These are phyloP conservation scores for Poeciliopsis prolifica DNA, from an alignment of 2,113 vertebrate genomes.

Conservation along the genomic window DNA sequence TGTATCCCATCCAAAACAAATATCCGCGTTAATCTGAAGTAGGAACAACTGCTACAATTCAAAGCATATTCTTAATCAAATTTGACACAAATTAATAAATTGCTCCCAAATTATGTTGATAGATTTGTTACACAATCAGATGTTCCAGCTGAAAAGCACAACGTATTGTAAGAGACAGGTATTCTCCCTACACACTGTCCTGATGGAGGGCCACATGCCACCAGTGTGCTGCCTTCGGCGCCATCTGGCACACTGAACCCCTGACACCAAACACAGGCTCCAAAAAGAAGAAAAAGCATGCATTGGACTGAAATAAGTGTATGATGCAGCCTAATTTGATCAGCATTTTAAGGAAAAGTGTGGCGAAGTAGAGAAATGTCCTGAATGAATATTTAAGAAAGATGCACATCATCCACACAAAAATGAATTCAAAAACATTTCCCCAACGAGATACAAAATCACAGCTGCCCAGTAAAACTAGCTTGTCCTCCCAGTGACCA, in stretches of 20 bases:
- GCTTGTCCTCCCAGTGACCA: not conserved
- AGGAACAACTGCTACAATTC: not conserved
- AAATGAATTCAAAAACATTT: not conserved
- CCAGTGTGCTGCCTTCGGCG: constrained; percentile 60
- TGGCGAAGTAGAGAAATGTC: not conserved
- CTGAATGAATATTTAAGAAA: not conserved
- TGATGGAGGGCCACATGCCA: constrained; percentile 45
- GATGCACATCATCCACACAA: not conserved
- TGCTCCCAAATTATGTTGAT: constrained; percentile 27
- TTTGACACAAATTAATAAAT: not conserved
- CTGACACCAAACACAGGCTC: constrained; percentile 41
- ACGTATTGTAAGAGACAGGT: constrained; percentile 62
- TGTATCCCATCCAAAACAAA: too few species aligned
- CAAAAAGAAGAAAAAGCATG: not conserved
- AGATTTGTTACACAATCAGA: constrained; percentile 52
- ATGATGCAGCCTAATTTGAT: not conserved
- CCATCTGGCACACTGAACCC: constrained; percentile 74
- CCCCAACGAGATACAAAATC: not conserved
- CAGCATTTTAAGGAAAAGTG: not conserved
- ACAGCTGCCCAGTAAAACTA: not conserved
- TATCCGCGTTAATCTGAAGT: too few species aligned
- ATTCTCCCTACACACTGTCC: constrained; percentile 4
- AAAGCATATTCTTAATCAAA: not conserved
- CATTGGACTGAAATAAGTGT: not conserved
- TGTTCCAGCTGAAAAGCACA: constrained; percentile 49